phyloP scores from a whole-genome alignment of 2,888 invertebrate genomes.

The Pimpla rufipes region DNA sequence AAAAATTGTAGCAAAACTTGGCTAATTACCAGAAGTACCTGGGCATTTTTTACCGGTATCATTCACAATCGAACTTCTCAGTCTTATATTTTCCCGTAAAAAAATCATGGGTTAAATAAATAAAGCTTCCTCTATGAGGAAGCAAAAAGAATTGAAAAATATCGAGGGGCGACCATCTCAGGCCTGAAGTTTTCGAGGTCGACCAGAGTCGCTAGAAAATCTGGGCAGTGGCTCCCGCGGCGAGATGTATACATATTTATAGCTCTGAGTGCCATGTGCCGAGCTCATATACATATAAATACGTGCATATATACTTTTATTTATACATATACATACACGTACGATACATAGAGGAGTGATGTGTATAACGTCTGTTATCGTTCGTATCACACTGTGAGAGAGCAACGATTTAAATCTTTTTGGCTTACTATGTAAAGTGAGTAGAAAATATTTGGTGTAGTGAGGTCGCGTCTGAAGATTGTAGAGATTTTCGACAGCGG shows the following conservation, averaged over 20 bases:
- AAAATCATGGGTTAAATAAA: no score
- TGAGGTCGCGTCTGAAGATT: neutral
- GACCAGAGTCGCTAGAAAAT: constrained; percentile 5
- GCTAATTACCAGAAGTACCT: no score
- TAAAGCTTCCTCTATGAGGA: no score
- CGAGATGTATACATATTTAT: constrained; percentile 45
- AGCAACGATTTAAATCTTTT: constrained; percentile 30
- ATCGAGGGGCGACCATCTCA: no score
- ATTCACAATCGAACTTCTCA: no score
- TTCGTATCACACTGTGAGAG: constrained; percentile 2
- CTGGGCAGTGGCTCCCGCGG: constrained; percentile 24
- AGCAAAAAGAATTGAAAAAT: no score
- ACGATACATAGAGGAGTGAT: neutral
- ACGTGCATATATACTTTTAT: constrained; percentile 7
- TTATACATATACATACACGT: constrained; percentile 19
- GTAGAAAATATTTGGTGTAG: neutral
- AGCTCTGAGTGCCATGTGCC: constrained; percentile 27
- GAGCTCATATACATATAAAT: constrained; percentile 33
- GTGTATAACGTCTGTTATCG: constrained; percentile 24
- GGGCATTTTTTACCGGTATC: no score
- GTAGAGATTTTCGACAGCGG: neutral
- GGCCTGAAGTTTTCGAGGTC: neutral
- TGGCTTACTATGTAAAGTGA: neutral
- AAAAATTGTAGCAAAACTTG: no score
- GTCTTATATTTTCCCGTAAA: no score